Conservation (phyloP, 2,113 vertebrate species). For the Orthonyx spaldingii region DNA sequence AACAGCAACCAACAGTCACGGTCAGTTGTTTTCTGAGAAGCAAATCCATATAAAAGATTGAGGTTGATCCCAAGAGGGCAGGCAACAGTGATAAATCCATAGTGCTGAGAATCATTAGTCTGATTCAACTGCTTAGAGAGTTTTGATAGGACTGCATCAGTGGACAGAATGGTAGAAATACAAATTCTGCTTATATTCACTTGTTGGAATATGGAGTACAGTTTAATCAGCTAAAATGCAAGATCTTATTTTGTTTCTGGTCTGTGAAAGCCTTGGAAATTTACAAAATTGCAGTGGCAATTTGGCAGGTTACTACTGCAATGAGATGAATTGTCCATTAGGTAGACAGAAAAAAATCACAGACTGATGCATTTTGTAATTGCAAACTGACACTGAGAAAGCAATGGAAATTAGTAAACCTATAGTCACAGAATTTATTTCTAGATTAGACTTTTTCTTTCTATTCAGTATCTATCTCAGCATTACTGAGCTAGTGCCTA, state of each 20-base stretch:
- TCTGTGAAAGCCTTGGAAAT: not conserved
- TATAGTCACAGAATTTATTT: not conserved
- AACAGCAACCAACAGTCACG: fast-evolving
- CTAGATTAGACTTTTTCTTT: not conserved
- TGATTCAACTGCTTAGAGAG: not conserved
- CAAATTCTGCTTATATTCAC: not conserved
- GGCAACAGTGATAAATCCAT: not conserved
- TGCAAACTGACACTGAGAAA: not conserved
- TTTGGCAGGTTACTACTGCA: not conserved
- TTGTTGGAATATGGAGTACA: not conserved
- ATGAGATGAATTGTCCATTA: not conserved
- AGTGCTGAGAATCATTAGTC: not conserved
- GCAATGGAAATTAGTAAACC: not conserved
- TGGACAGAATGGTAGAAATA: not conserved
- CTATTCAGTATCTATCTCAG: not conserved
- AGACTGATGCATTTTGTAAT: not conserved
- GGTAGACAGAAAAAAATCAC: not conserved
- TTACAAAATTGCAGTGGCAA: not conserved
- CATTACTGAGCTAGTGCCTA: not conserved
- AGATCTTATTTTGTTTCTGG: not conserved
- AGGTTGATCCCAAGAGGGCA: not conserved
- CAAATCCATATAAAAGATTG: not conserved
- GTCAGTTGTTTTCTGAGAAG: not conserved
- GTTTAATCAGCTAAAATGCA: slow-evolving; percentile 16
- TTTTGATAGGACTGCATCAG: not conserved